Conservation (phyloP, 1,140 invertebrate genomes). For the Medauroidea extradentata region DNA sequence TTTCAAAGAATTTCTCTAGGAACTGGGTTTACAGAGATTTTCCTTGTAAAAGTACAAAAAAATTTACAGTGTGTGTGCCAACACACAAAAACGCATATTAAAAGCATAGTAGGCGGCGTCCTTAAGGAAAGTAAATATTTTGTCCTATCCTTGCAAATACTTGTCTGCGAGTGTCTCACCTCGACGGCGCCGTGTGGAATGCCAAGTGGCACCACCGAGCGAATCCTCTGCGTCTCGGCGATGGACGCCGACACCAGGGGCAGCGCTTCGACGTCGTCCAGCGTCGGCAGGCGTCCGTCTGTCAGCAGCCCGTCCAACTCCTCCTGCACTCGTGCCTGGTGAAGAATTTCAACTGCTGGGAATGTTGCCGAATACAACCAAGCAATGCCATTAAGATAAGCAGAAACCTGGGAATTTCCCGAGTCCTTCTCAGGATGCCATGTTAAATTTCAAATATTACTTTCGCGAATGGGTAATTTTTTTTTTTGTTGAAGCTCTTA, state of each 20-base stretch:
- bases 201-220: constrained; percentile 71
- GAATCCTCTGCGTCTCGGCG: constrained; percentile 70
- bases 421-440: too few species aligned
- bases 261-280: constrained; percentile 48
- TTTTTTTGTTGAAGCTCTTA: too few species aligned
- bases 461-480: too few species aligned
- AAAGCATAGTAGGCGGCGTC: constrained; percentile 15
- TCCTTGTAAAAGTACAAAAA: too few species aligned
- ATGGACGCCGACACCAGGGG: constrained; percentile 60
- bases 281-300: constrained; percentile 27
- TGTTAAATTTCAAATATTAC: too few species aligned
- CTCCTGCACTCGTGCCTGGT: constrained; percentile 38
- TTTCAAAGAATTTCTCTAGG: too few species aligned
- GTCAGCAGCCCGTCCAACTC: constrained; percentile 46
- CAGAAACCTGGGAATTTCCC: too few species aligned
- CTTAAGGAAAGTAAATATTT: neutral
- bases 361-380: too few species aligned
- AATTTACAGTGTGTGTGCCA: too few species aligned
- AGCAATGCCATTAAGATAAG: too few species aligned
- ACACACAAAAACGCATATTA: constrained; percentile 20
- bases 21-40: too few species aligned
- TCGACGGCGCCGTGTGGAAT: constrained; percentile 72
- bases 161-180: constrained; percentile 42
- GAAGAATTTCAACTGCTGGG: neutral
- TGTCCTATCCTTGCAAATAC: neutral